Evolutionary conservation across 2,113 vertebrate genomes (phyloP), one percentile per base, ranked within the genome.

Genomic region (pig (Sus scrofa)): DNA sequence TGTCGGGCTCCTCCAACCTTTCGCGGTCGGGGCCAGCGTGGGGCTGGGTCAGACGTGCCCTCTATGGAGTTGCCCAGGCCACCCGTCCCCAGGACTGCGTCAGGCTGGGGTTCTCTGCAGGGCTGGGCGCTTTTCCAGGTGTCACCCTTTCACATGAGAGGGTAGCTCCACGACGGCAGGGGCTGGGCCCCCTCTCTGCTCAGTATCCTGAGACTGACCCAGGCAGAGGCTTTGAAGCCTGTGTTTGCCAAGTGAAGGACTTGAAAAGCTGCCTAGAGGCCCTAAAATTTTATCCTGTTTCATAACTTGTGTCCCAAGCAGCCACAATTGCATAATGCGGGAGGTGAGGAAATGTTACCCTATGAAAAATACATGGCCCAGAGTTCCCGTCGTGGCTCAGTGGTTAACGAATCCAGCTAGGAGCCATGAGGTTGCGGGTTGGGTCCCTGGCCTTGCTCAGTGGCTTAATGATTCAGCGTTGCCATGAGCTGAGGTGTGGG

Each of bases 81-180:
- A 24, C 58, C 19, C 0, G 11, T 73, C 14, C 34, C 27, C 30
- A 7, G 11, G 3, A 4, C 22, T 4, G 27, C 54, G 16, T 60
- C 54, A 22, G 16, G 26, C 0, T 74, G 60, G 20, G 19, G 15
- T 27, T 63, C 39, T 26, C 0, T 22, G 22, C 4, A 50, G 86
- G 18, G 14, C 27, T 27, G 7, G 44, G 18, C 26, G 0, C 14
- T 65, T 30, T 11, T 12, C 11, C 63, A 24, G 77, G 6, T 24
- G 14, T 20, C 30, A 22, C 11, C 18, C 3, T 2, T 13, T 79
- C 52, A 14, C 9, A 22, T 3, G 2, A 6, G 10, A 6, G 0
- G 18, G 7, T 14, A 3, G 10, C 24, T 13, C 65, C 11, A 8
- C 37, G 19, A 58, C 30, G 19, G 27, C 32, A 60, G 44, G 8